Percentiles rank a stretch among this genome's conserved stretches.
These are phyloP conservation scores for Dryomyza anilis DNA, from an alignment of 2,888 invertebrate species.

Conservation along the genomic window DNA sequence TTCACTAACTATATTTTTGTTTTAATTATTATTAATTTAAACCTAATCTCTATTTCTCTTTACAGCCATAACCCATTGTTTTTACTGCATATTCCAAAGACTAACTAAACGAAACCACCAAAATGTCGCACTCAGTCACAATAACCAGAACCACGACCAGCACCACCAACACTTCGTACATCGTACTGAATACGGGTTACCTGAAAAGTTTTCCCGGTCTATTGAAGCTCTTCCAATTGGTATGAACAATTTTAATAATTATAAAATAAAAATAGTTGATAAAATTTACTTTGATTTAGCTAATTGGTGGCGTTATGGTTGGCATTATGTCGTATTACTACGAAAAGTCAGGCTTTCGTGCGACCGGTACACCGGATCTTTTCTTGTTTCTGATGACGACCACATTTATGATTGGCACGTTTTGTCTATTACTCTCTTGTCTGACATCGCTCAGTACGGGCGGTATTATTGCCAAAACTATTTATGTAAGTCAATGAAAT, in stretches of 20 bases:
- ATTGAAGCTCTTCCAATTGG: constrained; percentile 81
- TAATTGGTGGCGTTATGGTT: constrained; percentile 77
- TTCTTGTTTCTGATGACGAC: constrained; percentile 78
- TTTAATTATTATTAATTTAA: no score
- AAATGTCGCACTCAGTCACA: constrained; percentile 87
- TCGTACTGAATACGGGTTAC: constrained; percentile 82
- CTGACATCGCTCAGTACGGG: constrained; percentile 80
- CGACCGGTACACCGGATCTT: constrained; percentile 63
- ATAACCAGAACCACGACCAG: constrained; percentile 87
- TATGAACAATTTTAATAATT: no score
- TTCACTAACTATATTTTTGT: not conserved
- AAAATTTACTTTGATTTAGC: constrained; percentile 67
- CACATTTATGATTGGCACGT: constrained; percentile 80
- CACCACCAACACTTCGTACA: constrained; percentile 74
- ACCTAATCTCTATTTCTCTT: no score
- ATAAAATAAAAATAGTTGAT: no score
- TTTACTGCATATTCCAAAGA: no score
- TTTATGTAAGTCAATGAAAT: constrained; percentile 52
- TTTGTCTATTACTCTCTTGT: constrained; percentile 75
- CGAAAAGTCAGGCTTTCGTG: constrained; percentile 43
- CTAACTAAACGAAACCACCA: constrained; percentile 42
- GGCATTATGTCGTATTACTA: constrained; percentile 72
- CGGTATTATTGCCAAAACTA: constrained; percentile 79
- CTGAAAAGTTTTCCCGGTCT: constrained; percentile 78
- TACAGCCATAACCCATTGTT: no score